Conservation (phyloP, 2,797 vertebrate species). For the Rhynchonycteris naso region DNA sequence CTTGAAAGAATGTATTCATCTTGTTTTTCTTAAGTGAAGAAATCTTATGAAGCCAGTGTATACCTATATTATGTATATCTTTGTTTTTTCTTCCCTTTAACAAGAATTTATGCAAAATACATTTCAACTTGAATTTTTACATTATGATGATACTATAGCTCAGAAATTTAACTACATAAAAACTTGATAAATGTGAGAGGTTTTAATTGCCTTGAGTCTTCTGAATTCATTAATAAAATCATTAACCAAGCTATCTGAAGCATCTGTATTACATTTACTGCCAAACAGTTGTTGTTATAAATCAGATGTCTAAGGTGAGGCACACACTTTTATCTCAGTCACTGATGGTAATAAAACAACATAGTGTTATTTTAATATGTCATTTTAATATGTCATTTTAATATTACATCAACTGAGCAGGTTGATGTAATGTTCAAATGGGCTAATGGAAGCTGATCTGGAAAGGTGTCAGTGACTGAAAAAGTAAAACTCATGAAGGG, state of each 20-base stretch:
- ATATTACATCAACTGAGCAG: not conserved
- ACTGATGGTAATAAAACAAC: not conserved
- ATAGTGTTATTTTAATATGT: not conserved
- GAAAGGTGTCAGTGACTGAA: not conserved
- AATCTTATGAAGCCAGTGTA: not conserved
- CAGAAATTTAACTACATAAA: constrained; percentile 15
- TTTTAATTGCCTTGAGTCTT: constrained; percentile 21
- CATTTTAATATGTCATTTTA: not conserved
- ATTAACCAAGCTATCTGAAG: not conserved
- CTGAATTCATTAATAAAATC: not conserved
- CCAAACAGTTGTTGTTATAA: not conserved
- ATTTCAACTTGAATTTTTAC: constrained; percentile 16
- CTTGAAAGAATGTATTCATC: not conserved
- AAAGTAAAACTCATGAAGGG: not conserved
- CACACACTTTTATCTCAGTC: not conserved
- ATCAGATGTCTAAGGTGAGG: not conserved
- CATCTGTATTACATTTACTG: not conserved
- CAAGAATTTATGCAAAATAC: not conserved
- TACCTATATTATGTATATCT: not conserved
- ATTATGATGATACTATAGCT: not conserved
- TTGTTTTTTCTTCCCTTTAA: not conserved
- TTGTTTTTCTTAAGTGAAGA: not conserved
- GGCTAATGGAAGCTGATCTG: not conserved
- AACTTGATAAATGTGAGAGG: constrained; percentile 15
- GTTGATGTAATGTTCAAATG: not conserved